phyloP scores from a whole-genome alignment of 2,888 invertebrate genomes.

The Oxycera nigricornis region DNA sequence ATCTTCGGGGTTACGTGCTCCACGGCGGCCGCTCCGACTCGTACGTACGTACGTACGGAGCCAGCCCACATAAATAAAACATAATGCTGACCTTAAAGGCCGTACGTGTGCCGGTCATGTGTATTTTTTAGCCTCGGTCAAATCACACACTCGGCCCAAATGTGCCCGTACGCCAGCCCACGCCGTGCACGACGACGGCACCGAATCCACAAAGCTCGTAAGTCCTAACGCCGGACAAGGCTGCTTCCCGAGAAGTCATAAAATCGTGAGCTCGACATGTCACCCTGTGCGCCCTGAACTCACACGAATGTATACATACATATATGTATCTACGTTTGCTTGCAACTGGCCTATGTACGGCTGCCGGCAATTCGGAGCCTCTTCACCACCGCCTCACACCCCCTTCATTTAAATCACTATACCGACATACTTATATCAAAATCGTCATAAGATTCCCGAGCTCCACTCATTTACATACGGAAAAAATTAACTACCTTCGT shows the following conservation, averaged over 20 bases:
- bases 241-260: constrained; percentile 16
- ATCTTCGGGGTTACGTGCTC: constrained; percentile 6
- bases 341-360: neutral
- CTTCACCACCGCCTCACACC: neutral
- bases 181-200: neutral
- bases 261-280: constrained; percentile 21
- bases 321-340: neutral
- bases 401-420: too few species aligned
- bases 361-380: constrained; percentile 37
- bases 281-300: constrained; percentile 25
- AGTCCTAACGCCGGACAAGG: neutral
- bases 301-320: neutral
- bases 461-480: constrained; percentile 25
- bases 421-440: neutral
- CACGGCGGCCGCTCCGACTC: neutral
- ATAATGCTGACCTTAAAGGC: constrained; percentile 36
- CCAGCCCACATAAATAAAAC: constrained; percentile 25
- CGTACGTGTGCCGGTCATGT: constrained; percentile 37
- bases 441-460: neutral
- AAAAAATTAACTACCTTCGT: constrained; percentile 23
- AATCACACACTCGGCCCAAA: neutral
- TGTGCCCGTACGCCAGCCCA: neutral
- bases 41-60: neutral
- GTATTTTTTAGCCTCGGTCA: constrained; percentile 7
- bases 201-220: neutral